phyloP scores from a whole-genome alignment of 2,797 vertebrate species.

The Micromesistius poutassou region DNA sequence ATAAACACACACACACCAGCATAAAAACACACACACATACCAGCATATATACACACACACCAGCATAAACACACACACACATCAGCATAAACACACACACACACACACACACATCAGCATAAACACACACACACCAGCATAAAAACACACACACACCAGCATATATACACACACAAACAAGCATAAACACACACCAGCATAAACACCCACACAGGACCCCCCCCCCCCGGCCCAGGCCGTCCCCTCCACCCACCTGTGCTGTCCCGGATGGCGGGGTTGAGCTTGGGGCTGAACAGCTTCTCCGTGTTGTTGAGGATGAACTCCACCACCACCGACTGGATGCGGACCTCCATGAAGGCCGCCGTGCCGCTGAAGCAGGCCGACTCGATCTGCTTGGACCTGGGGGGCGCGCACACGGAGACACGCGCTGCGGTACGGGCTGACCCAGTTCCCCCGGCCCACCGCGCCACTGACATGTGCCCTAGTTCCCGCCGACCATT shows the following conservation, averaged over 20 bases:
- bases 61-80: no score
- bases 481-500: conserved; percentile 47
- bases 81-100: no score
- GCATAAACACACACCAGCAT: no score
- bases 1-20: no score
- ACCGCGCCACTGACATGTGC: conserved; percentile 46
- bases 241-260: conserved; percentile 71
- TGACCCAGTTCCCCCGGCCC: conserved; percentile 44
- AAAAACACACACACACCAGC: no score
- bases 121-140: no score
- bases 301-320: conserved; percentile 97
- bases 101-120: no score
- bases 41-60: no score
- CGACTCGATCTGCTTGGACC: conserved; percentile 97
- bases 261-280: conserved; percentile 90
- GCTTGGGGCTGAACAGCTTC: conserved; percentile 92
- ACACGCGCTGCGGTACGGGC: neutral
- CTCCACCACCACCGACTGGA: conserved; percentile 97
- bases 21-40: no score
- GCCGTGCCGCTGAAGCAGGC: conserved; percentile 97
- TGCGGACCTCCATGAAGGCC: conserved; percentile 98
- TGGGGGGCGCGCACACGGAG: conserved; percentile 44
- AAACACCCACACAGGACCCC: conserved; percentile 38
- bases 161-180: no score
- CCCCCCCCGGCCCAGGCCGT: neutral